Evolutionary conservation across 2,888 invertebrate genomes (phyloP), one percentile per base, ranked within the genome.

Genomic region (Cantharis lateralis): DNA sequence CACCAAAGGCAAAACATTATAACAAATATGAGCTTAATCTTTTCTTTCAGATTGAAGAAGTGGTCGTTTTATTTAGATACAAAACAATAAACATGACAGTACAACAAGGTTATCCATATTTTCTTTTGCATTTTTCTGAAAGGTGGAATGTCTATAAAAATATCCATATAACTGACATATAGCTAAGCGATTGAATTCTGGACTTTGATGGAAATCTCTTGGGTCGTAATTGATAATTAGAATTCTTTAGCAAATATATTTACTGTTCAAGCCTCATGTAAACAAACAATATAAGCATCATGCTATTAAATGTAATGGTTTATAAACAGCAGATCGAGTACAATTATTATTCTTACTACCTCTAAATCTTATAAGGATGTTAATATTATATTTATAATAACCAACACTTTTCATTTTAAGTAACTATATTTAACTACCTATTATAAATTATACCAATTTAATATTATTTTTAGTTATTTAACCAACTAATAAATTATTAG

Each of bases 91-190:
- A 84, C 82, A 84, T 84, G 84, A 84, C 84, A 84, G 84, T 84
- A 82, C 82, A 81, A 84, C 85, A 85, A 85, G 85, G 85, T 80
- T 84, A 83, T 82, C 82, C 83, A 84, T 84, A 84, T 83, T 84
- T 85, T 83, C 84, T 83, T 72, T 72, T 78, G 10, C 78, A 82
- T 83, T 84, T 84, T 83, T 82, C 76, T 73, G 66, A 71, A 64
- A 75, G 78, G 73, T 20, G 66, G 48, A 70, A 78, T 79, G 83
- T 83, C 84, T 84, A 82, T 81, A 84, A 84, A 84, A 85, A 84
- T 84, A 80, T 79, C 79, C 76, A 80, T 79, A 82, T 81, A 83
- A 83, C 81, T 82, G 81, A 83, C 83, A 81, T 83, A 82, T 80
- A 78, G 79, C 82, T 80, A 13, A n/a, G 48, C 48, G 48, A 81